Percentiles rank a stretch among this genome's conserved stretches.
Conservation (phyloP, 2,888 invertebrate species). For the Pandemis corylana region DNA sequence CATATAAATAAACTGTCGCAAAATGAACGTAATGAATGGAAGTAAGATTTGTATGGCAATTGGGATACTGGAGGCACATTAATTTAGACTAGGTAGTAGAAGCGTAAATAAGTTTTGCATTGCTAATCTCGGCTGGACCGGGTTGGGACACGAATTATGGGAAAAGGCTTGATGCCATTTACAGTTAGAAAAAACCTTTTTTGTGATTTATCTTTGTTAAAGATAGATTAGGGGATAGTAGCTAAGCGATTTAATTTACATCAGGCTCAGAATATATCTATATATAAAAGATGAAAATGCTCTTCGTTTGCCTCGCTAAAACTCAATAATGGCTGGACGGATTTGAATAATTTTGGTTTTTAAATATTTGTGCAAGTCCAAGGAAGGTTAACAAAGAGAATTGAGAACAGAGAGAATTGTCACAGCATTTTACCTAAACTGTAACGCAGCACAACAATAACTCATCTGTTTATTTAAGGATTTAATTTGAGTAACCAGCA, state of each 20-base stretch:
- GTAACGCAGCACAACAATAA: too few relatives aligned
- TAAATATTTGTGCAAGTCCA: too few relatives aligned
- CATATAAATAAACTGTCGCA: too few relatives aligned
- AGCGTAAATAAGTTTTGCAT: slow-evolving; percentile 42
- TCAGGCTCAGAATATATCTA: not conserved
- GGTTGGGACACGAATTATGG: slow-evolving; percentile 33
- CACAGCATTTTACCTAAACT: too few relatives aligned
- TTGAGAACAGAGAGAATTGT: too few relatives aligned
- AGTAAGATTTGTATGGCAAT: slow-evolving; percentile 24
- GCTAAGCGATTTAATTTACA: not conserved
- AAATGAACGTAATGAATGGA: not conserved
- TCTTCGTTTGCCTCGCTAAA: too few relatives aligned
- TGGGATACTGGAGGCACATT: slow-evolving; percentile 9
- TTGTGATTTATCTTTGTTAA: slow-evolving; percentile 2
- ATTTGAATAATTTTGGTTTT: too few relatives aligned
- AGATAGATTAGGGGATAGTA: slow-evolving; percentile 11
- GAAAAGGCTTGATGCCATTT: slow-evolving; percentile 10
- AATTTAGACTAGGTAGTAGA: slow-evolving; percentile 39
- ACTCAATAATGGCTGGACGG: too few relatives aligned
- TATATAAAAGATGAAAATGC: too few relatives aligned
- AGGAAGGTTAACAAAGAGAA: too few relatives aligned
- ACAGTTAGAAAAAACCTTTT: not conserved
- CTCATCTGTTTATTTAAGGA: too few relatives aligned
- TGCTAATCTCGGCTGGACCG: slow-evolving; percentile 33
- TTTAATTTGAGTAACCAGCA: too few relatives aligned